These are phyloP conservation scores for Gallinago paraguaiae DNA, from an alignment of 2,113 vertebrate species.

Conservation along the genomic window DNA sequence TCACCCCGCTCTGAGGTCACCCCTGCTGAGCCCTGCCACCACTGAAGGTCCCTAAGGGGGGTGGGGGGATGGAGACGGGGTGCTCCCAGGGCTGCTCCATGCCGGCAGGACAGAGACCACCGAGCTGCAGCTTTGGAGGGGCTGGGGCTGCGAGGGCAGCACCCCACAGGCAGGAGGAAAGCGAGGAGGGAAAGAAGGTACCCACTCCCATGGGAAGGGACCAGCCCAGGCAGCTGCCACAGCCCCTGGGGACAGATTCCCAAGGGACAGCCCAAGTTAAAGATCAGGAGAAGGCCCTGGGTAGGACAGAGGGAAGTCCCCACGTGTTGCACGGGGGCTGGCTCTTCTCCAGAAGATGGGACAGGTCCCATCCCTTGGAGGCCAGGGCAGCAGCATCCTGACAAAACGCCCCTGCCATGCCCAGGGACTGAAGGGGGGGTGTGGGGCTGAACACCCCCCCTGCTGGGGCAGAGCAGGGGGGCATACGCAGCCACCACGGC, in stretches of 20 bases:
- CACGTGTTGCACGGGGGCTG: accelerated
- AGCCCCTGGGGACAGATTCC: not conserved
- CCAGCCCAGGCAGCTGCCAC: not conserved
- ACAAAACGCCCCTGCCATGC: too few relatives aligned
- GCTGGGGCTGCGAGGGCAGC: not conserved
- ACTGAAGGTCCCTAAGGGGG: accelerated
- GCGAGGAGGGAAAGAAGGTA: too few relatives aligned
- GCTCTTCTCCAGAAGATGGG: not conserved
- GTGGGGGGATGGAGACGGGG: accelerated
- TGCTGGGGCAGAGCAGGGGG: too few relatives aligned
- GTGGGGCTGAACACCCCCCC: not conserved
- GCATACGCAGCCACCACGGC: accelerated
- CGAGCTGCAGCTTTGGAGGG: not conserved
- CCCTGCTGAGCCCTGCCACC: accelerated
- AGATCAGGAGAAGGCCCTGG: not conserved
- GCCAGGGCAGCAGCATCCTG: not conserved
- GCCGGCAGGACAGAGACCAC: accelerated
- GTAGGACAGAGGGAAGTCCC: too few relatives aligned
- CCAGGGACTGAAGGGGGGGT: not conserved
- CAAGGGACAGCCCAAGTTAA: not conserved
- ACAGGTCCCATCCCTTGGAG: accelerated
- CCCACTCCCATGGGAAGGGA: accelerated
- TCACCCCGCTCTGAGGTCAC: not conserved
- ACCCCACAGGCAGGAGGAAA: accelerated
- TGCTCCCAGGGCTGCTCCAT: accelerated